Conservation (phyloP, 2,888 invertebrate genomes). For the Hirtodrosophila alboralis region DNA sequence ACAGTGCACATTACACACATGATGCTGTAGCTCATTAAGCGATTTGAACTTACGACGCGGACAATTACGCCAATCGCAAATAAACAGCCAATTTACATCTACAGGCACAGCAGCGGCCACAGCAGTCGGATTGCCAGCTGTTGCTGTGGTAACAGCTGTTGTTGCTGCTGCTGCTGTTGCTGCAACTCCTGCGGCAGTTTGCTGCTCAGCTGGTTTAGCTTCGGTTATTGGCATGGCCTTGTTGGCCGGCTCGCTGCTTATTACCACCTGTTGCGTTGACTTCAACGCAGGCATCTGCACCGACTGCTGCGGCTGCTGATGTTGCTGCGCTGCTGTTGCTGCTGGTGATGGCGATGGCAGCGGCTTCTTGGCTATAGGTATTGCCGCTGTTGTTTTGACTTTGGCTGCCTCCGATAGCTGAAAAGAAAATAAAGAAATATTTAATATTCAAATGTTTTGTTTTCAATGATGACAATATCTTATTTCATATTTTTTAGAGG, state of each 20-base stretch:
- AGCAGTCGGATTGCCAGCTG: no score
- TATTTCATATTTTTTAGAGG: no score
- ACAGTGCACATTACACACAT: slow-evolving; percentile 94
- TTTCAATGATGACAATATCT: no score
- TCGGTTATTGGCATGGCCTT: slow-evolving; percentile 21
- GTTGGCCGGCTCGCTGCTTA: slow-evolving; percentile 23
- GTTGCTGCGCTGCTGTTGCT: slow-evolving; percentile 41
- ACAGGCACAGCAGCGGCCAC: slow-evolving; percentile 60
- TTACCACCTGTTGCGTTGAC: slow-evolving; percentile 33
- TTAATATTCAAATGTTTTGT: no score
- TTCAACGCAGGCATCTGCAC: slow-evolving; percentile 41
- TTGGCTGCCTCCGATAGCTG: slow-evolving; percentile 44
- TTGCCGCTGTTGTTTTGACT: slow-evolving; percentile 41
- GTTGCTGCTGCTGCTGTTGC: slow-evolving; percentile 15
- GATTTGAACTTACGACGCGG: slow-evolving; percentile 90
- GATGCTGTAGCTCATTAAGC: slow-evolving; percentile 92
- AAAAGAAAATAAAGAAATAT: background rate
- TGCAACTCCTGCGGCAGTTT: background rate
- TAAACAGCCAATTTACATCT: slow-evolving; percentile 85
- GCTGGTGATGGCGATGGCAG: slow-evolving; percentile 8
- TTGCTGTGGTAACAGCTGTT: slow-evolving; percentile 21
- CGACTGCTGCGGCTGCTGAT: slow-evolving; percentile 37
- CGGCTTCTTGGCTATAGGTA: slow-evolving; percentile 43
- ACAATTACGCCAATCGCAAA: slow-evolving; percentile 98
- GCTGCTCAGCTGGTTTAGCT: slow-evolving; percentile 16